Evolutionary conservation across 2,888 invertebrate species (phyloP), one percentile per base, ranked within the genome.

Genomic region (Pristionchus fissidentatus): DNA sequence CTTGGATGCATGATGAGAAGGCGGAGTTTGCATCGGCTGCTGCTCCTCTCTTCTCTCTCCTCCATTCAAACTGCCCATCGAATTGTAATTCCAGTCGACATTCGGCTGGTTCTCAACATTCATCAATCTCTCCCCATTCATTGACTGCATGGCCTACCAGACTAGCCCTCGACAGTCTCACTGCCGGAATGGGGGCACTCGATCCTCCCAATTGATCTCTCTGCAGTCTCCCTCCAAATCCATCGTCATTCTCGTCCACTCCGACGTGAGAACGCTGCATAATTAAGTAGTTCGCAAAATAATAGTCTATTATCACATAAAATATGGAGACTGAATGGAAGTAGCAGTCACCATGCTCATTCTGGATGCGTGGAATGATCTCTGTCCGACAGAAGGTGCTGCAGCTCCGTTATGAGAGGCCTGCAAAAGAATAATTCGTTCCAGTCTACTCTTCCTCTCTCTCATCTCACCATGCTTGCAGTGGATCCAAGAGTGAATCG

Each of bases 201-300:
- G 46, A 73, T 73, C 73, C 46, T 26, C 73, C 73, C 13, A 29
- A 43, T 46, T 26, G 15, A 15, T 8, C 41, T 15, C 13, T 7
- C 38, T 66, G 38, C 38, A 66, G 66, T 29, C 66, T 38, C 22
- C 38, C 22, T 43, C 73, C 43, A n/a, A n/a, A n/a, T 26, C 73
- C 73, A 46, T 73, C 46, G 29, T 73, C 73, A 43, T 73, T 73
- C 73, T 43, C 73, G 15, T 73, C 73, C 26, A 73, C 10, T 73
- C 43, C 73, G 13, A 73, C 19, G 22, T 38, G n/a, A 4, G 73
- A 73, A 46, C 73, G 73, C 73, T 73, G 46, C 26, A 66, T 35
- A 49, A 49, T 49, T 10, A 15, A 10, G 49, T 15, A 10, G 49
- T 49, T 49, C 49, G 49, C 49, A n/a, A n/a, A n/a, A n/a, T n/a